Evolutionary conservation across 2,113 vertebrate genomes (phyloP), one percentile per base, ranked within the genome.

Genomic region (Ancistrus triradiatus): DNA sequence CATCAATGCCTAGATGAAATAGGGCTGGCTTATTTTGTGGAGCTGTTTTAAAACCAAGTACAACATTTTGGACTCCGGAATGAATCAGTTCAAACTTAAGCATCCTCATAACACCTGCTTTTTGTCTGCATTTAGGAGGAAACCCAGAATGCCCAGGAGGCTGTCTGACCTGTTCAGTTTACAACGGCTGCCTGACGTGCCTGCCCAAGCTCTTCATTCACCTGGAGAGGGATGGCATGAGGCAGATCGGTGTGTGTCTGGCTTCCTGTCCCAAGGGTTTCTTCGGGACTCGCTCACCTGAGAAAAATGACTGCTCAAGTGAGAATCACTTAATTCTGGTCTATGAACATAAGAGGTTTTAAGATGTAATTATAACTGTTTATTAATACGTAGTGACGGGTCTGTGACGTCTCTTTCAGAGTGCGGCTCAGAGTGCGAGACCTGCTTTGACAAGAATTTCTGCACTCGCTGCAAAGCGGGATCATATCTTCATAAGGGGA

Each of bases 401-500:
- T 64, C 71, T 78, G 61, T 80, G 75, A 69, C 72, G 80, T 88
- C 63, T 84, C 11, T 88, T 90, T 81, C 89, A 99, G 96, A 95
- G 89, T 99, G 96, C 83, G 93, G 93, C 88, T 88, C 91, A 69
- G 95, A 98, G 84, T 99, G 95, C 77, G 96, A 98, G 75, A 94
- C 95, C 74, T 99, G 95, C 89, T 99, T 99, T 88, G 93, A 93
- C 88, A 95, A 89, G 88, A 98, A 95, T 88, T 98, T 99, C 89
- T 99, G 96, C 87, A 97, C 92, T 49, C 95, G 94, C 58, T 99
- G 96, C 88, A 93, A 92, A 90, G 88, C 84, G 63, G 94, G 92
- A 52, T 95, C 91, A 85, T 98, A 97, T 84, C 90, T 98, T 80
- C 88, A 93, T 84, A 91, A 85, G 77, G 96, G 96, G 76, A 96